These are phyloP conservation scores for Sapayoa aenigma DNA, from an alignment of 2,113 vertebrate genomes.

Conservation along the genomic window DNA sequence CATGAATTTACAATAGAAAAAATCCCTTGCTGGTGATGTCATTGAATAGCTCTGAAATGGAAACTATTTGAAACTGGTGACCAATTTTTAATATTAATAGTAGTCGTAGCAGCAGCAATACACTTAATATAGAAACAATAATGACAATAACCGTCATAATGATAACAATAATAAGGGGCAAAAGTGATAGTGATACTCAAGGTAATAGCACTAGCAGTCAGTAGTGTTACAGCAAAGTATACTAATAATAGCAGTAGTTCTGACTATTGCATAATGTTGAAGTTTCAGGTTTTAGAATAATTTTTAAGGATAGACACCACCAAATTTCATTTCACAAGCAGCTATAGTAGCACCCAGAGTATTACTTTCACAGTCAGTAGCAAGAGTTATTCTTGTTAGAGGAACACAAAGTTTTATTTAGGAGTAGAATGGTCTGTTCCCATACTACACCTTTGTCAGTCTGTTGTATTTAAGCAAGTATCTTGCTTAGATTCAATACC, in stretches of 20 bases:
- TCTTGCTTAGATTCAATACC: conserved; percentile 7
- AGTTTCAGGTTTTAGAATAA: not conserved
- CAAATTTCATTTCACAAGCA: not conserved
- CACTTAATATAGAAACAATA: not conserved
- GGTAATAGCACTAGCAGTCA: not conserved
- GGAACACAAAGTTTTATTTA: not conserved
- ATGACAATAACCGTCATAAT: not conserved
- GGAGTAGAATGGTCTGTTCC: not conserved
- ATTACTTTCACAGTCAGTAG: not conserved
- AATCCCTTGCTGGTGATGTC: not conserved
- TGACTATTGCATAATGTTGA: not conserved
- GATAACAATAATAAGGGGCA: not conserved
- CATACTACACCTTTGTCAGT: not conserved
- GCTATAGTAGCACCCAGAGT: not conserved
- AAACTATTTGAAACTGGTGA: not conserved
- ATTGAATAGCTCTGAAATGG: not conserved
- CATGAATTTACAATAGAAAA: fast-evolving
- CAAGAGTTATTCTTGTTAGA: not conserved
- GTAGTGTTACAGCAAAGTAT: not conserved
- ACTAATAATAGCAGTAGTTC: not conserved
- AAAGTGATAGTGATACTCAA: not conserved
- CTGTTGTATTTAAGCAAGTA: not conserved
- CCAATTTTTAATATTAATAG: not conserved
- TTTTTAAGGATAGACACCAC: not conserved
- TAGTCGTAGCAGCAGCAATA: not conserved